Base-by-base conservation (phyloP, 2,113 vertebrate genomes). In the Odobenus rosmarus region DNA sequence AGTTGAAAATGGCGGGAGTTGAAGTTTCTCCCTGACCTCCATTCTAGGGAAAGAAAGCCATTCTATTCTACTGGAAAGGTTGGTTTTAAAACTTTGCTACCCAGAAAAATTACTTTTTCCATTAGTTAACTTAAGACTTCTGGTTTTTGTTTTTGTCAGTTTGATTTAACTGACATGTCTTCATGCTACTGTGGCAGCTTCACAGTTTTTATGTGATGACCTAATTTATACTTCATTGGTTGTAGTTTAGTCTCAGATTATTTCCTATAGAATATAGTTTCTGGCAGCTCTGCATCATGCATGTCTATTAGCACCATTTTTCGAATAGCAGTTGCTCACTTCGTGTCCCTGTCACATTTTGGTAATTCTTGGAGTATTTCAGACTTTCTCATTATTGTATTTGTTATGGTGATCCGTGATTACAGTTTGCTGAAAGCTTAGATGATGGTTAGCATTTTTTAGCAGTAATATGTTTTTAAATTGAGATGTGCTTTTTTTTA, bases 191-290 rank as follows among this genome's bases (percentile, higher is more conserved):
- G 26, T 84, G 31, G 53, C 39, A 62, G 0, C 51, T 87, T 95
- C 4, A 62, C 12, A 33, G 57, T 39, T 86, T 90, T 81, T 90
- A 11, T 77, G 69, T 93, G 49, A 88, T 93, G 64, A 46, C 46
- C 86, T 95, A 15, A 67, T 95, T 93, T 76, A 23, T 72, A 13
- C 55, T 93, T 88, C 26, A 59, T n/a, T 59, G n/a, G 19, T 82
- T 92, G 31, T 86, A 36, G 31, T 92, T 96, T 82, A 42, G 51
- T 94, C 71, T 94, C 55, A 76, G n/a, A 18, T 64, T 69, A 80
- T 81, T 81, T 85, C n/a, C 49, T 28, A 8, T 67, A 53, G 71
- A 88, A 5, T 88, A 13, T 74, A 80, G 57, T 92, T 95, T 95
- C 71, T 42, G 88, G 13, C 24, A 42, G 26, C 72, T 74, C 39